Percentiles rank a stretch among this genome's conserved stretches.
Evolutionary conservation across 2,888 invertebrate species (phyloP).

Genomic region (Acanthosoma haemorrhoidale): DNA sequence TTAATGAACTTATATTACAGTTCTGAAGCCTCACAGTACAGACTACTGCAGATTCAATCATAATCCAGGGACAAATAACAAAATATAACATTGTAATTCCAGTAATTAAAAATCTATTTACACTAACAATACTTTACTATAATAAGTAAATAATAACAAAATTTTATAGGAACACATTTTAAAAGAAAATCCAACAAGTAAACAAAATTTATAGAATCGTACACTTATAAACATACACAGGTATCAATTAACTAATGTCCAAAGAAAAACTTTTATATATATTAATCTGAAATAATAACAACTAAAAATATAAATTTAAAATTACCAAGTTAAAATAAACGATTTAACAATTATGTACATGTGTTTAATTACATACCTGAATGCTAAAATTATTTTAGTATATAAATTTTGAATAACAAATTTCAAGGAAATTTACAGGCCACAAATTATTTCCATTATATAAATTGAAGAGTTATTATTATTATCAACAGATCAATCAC

Average conservation of each 20-base stretch:
- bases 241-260: too few relatives aligned
- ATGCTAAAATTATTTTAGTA: not conserved
- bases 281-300: too few relatives aligned
- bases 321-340: not conserved
- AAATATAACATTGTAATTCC: too few relatives aligned
- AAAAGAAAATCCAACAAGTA: not conserved
- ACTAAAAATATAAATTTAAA: not conserved
- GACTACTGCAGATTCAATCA: too few relatives aligned
- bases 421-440: not conserved
- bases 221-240: too few relatives aligned
- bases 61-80: too few relatives aligned
- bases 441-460: not conserved
- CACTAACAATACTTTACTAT: too few relatives aligned
- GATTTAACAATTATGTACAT: not conserved
- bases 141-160: not conserved
- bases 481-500: not conserved
- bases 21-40: too few relatives aligned
- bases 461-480: not conserved
- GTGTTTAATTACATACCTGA: not conserved
- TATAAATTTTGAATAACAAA: not conserved
- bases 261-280: too few relatives aligned
- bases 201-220: not conserved
- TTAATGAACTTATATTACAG: too few relatives aligned
- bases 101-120: too few relatives aligned
- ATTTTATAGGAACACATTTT: constrained; percentile 7